A percentile compares a stretch with the other conserved stretches of the same genome.
These are phyloP conservation scores for Trilocha varians DNA, from an alignment of 2,888 invertebrate genomes.

Conservation along the genomic window DNA sequence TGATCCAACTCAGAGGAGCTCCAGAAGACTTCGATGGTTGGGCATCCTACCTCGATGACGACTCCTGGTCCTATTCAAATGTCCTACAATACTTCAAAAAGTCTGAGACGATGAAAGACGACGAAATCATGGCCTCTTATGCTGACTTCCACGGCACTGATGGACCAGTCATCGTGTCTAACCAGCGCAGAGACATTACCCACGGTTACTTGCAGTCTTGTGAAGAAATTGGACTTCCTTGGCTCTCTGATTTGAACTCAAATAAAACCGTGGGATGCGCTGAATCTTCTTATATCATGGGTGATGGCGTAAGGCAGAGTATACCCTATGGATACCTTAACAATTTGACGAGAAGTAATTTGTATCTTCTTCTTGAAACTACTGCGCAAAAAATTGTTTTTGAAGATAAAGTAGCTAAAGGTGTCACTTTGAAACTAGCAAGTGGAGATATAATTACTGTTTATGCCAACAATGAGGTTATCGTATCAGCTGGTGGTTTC, in stretches of 20 bases:
- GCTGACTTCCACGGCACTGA: constrained; percentile 33
- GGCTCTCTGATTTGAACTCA: constrained; percentile 16
- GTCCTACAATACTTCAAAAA: constrained; percentile 30
- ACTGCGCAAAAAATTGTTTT: constrained; percentile 59
- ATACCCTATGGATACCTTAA: constrained; percentile 60
- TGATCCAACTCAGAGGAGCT: constrained; percentile 23
- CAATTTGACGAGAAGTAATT: constrained; percentile 28
- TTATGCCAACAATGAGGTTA: neutral
- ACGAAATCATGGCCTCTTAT: constrained; percentile 17
- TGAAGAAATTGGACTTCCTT: constrained; percentile 43
- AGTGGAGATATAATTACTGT: neutral
- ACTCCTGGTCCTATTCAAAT: constrained; percentile 24
- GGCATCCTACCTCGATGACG: constrained; percentile 19
- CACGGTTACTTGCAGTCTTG: constrained; percentile 37
- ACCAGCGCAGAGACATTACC: constrained; percentile 16
- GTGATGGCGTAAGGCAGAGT: constrained; percentile 54
- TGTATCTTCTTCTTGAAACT: constrained; percentile 48
- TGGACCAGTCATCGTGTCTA: constrained; percentile 48
- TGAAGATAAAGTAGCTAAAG: constrained; percentile 41
- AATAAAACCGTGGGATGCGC: constrained; percentile 42
- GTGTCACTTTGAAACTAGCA: constrained; percentile 21
- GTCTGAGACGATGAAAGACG: constrained; percentile 24
- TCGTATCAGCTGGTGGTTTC: neutral
- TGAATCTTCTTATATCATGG: constrained; percentile 50
- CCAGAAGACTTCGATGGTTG: constrained; percentile 24